Evolutionary conservation across 1,140 invertebrate species (phyloP).

Genomic region (Macrobrachium nipponense): DNA sequence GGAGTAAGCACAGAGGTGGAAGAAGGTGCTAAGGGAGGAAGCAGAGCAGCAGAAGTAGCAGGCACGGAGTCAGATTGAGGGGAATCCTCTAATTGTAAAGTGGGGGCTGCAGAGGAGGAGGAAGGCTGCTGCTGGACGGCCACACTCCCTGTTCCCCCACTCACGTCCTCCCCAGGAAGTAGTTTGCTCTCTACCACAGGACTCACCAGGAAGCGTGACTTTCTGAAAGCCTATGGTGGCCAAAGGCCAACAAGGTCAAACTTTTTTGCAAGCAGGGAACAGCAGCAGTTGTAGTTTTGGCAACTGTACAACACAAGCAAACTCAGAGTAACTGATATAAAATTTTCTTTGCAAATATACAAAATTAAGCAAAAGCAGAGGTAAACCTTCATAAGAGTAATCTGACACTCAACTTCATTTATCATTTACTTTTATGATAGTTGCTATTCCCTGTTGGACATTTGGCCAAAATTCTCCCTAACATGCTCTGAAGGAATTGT

Average conservation of each 20-base stretch:
- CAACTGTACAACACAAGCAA: not conserved
- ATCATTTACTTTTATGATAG: too few relatives aligned
- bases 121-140: slow-evolving; percentile 4
- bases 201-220: slow-evolving; percentile 84
- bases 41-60: slow-evolving; percentile 49
- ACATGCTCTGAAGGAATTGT: too few relatives aligned
- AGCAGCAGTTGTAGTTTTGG: too few relatives aligned
- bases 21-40: slow-evolving; percentile 39
- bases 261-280: slow-evolving; percentile 11
- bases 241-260: slow-evolving; percentile 45
- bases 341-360: too few relatives aligned
- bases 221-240: slow-evolving; percentile 73
- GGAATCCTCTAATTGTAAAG: slow-evolving; percentile 24
- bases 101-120: slow-evolving; percentile 8
- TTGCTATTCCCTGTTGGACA: too few relatives aligned
- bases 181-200: slow-evolving; percentile 74
- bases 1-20: slow-evolving; percentile 37
- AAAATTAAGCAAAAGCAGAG: too few relatives aligned
- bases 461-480: too few relatives aligned
- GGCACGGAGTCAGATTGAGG: slow-evolving; percentile 43
- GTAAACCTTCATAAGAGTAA: too few relatives aligned
- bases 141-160: not conserved
- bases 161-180: slow-evolving; percentile 28
- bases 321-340: too few relatives aligned
- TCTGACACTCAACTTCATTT: too few relatives aligned